Conservation (phyloP, 2,113 vertebrate genomes). For the Platycercus adscitus region DNA sequence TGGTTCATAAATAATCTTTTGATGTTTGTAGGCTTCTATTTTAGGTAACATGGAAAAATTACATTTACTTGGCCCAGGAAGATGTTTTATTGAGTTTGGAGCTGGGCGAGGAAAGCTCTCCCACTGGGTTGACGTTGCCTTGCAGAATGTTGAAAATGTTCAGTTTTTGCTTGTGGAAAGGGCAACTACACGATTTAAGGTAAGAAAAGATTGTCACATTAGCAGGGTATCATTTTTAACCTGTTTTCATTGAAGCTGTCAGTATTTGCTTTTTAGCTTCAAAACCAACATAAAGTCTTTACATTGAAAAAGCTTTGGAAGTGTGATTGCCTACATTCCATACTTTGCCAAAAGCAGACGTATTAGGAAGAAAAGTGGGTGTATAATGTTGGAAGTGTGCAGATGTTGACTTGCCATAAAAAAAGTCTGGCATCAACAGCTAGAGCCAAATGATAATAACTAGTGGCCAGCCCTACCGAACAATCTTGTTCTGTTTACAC, state of each 20-base stretch:
- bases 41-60: constrained; percentile 91
- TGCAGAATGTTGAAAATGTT: constrained; percentile 78
- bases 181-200: constrained; percentile 93
- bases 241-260: background rate
- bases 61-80: constrained; percentile 84
- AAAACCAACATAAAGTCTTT: background rate
- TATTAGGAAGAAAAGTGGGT: background rate
- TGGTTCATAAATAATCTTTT: constrained; percentile 55
- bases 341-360: background rate
- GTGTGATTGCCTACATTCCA: background rate
- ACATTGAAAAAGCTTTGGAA: background rate
- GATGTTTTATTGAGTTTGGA: constrained; percentile 94
- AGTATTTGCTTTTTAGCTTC: background rate
- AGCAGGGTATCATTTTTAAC: background rate
- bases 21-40: constrained; percentile 88
- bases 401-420: background rate
- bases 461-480: background rate
- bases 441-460: background rate
- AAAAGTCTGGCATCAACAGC: background rate
- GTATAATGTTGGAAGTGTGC: background rate
- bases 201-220: constrained; percentile 8
- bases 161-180: constrained; percentile 94
- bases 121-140: constrained; percentile 91
- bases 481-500: constrained; percentile 4
- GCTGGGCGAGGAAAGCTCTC: constrained; percentile 95